These are phyloP conservation scores for Argya squamiceps DNA, from an alignment of 2,797 vertebrate genomes.

Conservation along the genomic window DNA sequence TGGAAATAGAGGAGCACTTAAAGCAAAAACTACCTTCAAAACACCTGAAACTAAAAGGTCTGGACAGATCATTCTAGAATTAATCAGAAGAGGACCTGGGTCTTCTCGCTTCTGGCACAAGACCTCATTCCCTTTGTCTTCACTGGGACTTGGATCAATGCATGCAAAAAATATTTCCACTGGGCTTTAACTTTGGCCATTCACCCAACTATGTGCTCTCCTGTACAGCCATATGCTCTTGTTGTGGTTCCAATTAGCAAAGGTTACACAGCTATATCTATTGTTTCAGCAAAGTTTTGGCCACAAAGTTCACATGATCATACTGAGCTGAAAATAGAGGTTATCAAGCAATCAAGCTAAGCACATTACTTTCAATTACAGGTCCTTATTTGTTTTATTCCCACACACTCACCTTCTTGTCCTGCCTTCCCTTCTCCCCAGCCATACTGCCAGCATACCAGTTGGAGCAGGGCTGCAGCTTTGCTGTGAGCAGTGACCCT, in stretches of 20 bases:
- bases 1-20: neutral
- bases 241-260: neutral
- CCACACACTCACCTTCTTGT: neutral
- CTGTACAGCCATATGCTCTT: neutral
- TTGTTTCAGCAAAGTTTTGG: constrained; percentile 8
- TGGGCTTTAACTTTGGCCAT: neutral
- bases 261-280: neutral
- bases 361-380: neutral
- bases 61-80: neutral
- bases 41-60: neutral
- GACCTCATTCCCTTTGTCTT: neutral
- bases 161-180: neutral
- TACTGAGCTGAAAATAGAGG: neutral
- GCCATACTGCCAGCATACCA: neutral
- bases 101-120: neutral
- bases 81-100: neutral
- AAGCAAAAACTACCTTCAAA: neutral
- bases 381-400: neutral
- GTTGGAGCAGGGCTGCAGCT: neutral
- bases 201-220: neutral
- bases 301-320: neutral
- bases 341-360: neutral
- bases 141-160: neutral
- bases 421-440: neutral
- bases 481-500: neutral